phyloP scores from a whole-genome alignment of 2,113 vertebrate species.

The Antigone vipio region DNA sequence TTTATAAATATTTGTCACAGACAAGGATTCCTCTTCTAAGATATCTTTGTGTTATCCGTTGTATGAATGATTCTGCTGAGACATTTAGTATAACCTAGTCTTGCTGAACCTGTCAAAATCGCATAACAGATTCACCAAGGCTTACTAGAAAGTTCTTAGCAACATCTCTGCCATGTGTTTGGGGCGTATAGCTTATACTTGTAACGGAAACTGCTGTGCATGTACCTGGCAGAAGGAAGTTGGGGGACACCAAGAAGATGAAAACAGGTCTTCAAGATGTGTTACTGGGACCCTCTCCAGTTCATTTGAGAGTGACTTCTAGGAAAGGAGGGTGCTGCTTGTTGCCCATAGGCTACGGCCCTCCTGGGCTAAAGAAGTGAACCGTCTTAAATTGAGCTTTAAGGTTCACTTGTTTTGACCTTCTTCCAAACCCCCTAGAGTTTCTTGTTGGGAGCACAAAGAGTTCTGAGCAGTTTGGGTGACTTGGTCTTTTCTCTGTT shows the following conservation, averaged over 20 bases:
- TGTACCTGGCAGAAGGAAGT: not conserved
- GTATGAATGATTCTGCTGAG: not conserved
- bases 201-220: not conserved
- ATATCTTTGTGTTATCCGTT: not conserved
- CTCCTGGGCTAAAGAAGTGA: not conserved
- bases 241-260: not conserved
- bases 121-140: not conserved
- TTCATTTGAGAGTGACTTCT: not conserved
- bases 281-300: not conserved
- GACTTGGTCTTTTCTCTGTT: not conserved
- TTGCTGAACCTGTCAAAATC: not conserved
- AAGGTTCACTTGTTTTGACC: not conserved
- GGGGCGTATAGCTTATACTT: rapidly evolving
- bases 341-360: not conserved
- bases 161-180: not conserved
- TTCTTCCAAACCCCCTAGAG: not conserved
- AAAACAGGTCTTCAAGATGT: not conserved
- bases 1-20: not conserved
- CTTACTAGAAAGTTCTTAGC: not conserved
- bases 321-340: not conserved
- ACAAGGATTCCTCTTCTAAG: not conserved
- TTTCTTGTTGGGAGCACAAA: not conserved
- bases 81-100: not conserved
- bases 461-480: not conserved
- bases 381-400: not conserved